A percentile compares a stretch with the other conserved stretches of the same genome.
phyloP scores from a whole-genome alignment of 1,140 invertebrate species.

The Amphibalanus amphitrite region DNA sequence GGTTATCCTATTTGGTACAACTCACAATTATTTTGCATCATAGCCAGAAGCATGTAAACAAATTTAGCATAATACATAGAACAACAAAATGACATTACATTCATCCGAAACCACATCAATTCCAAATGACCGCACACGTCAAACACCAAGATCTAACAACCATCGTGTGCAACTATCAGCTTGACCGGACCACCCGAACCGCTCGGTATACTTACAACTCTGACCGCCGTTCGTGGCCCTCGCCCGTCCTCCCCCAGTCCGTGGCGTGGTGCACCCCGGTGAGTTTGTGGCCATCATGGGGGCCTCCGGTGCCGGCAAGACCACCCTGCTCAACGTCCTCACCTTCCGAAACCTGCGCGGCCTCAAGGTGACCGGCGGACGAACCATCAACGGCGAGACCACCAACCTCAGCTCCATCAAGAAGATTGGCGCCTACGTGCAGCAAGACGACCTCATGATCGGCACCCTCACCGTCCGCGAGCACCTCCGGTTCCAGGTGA shows the following conservation, averaged over 20 bases:
- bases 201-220: not conserved
- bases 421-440: constrained; percentile 77
- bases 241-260: constrained; percentile 35
- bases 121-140: too few relatives aligned
- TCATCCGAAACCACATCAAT: too few relatives aligned
- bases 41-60: too few relatives aligned
- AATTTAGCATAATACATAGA: too few relatives aligned
- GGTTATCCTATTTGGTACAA: too few relatives aligned
- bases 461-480: constrained; percentile 78
- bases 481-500: constrained; percentile 78
- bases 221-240: too few relatives aligned
- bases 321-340: constrained; percentile 77
- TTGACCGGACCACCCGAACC: too few relatives aligned
- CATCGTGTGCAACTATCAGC: too few relatives aligned
- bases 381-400: constrained; percentile 19
- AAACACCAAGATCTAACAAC: too few relatives aligned
- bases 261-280: constrained; percentile 68
- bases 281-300: constrained; percentile 85
- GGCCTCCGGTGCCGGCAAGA: constrained; percentile 88
- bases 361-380: constrained; percentile 15
- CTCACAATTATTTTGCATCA: too few relatives aligned
- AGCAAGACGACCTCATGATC: constrained; percentile 89
- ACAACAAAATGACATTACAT: too few relatives aligned
- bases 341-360: constrained; percentile 51
- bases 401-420: constrained; percentile 39